Evolutionary conservation across 1,140 invertebrate genomes (phyloP), one percentile per base, ranked within the genome.

Genomic region (Bacillus rossius): DNA sequence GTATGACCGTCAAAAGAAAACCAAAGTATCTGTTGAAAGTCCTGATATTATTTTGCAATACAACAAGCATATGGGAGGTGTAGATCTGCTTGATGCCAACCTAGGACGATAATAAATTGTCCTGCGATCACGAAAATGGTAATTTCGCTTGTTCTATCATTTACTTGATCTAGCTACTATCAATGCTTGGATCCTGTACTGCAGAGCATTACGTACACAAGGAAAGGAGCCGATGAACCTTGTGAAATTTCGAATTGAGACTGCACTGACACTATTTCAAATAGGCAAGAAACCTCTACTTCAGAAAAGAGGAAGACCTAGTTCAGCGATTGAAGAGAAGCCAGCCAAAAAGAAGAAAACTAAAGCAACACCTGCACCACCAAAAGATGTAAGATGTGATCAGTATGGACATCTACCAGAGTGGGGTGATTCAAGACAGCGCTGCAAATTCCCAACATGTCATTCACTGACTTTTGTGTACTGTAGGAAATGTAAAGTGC

Each of bases 41-140:
- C 73, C 76, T 51, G 29, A 73, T 61, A 69, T 76, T 49, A 69
- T 78, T 17, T 62, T 63, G 40, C 68, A 71, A 51, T 79, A 79
- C 63, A 78, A 79, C 63, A 78, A 57, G 51, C 70, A 76, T 64
- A 79, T 78, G 76, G 76, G 73, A 50, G 73, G 73, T 38, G 75
- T 77, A 17, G 71, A 77, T 61, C 59, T 74, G 52, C 67, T 70
- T 59, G 73, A 77, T 63, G 70, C 63, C 42, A 63, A 75, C 29
- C 70, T 77, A 57, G 70, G 69, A 19, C 65, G 70, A 43, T 75
- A 78, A 65, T 63, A 68, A 62, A 73, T 74, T 29, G 61, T 50
- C 61, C 66, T 74, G 37, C 74, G 71, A 68, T 73, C 66, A 60
- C 66, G 67, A 63, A 71, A 76, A 63, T 77, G 72, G 71, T 70